phyloP scores from a whole-genome alignment of 2,888 invertebrate species.

The Dryococelus australis region DNA sequence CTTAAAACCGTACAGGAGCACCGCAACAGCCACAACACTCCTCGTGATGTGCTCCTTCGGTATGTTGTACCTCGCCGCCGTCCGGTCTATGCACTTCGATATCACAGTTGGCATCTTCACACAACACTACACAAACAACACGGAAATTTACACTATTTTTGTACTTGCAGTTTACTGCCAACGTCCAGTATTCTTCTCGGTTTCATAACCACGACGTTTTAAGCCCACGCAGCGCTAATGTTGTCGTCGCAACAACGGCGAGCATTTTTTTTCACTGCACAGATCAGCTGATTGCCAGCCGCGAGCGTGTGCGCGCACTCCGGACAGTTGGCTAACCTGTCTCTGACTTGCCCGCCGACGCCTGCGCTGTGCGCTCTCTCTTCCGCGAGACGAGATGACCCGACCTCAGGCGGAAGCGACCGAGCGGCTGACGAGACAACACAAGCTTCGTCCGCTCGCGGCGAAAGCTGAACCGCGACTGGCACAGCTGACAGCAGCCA shows the following conservation, averaged over 20 bases:
- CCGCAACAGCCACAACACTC: constrained; percentile 66
- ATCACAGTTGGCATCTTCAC: constrained; percentile 66
- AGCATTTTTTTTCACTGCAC: not conserved
- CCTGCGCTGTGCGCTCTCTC: not conserved
- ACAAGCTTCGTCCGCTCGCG: not conserved
- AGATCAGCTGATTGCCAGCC: not conserved
- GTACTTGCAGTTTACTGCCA: not conserved
- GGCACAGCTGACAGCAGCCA: not conserved
- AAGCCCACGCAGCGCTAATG: not conserved
- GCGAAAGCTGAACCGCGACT: constrained; percentile 6
- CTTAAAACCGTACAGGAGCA: constrained; percentile 68
- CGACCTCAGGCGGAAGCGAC: not conserved
- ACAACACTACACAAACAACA: not conserved
- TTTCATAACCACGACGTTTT: not conserved
- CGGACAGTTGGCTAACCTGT: not conserved
- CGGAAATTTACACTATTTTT: not conserved
- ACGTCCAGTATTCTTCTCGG: not conserved
- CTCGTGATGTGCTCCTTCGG: constrained; percentile 67
- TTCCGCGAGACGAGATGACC: not conserved
- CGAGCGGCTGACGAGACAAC: not conserved
- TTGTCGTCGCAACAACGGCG: not conserved
- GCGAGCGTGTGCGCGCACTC: not conserved
- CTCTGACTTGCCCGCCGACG: not conserved
- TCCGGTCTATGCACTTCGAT: constrained; percentile 70
- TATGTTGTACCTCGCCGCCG: constrained; percentile 65